Evolutionary conservation across 2,888 invertebrate species (phyloP), one percentile per base, ranked within the genome.

Genomic region (Scaptomyza polygonia): DNA sequence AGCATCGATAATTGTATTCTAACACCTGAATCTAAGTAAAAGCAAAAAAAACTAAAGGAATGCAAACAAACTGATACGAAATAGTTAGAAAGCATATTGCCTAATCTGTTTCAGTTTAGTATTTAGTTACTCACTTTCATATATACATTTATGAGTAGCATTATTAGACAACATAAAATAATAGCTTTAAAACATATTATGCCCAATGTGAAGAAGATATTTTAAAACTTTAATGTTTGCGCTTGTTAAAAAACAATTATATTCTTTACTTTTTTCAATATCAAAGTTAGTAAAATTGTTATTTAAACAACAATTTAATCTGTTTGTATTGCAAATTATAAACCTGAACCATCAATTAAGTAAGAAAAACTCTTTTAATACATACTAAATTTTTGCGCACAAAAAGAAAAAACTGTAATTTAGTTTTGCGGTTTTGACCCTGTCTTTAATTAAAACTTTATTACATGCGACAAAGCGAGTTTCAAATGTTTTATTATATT

Each of bases 1-100:
- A 93, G 93, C 91, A 62, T 55, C 18, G 32, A 9, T 39, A 62
- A 18, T 48, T 43, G 47, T 34, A 52, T 59, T 51, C 49, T 48
- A 54, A 58, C 32, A 32, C 32, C 40, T 42, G 42, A 12, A 21
- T 14, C 25, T 49, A 34, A 34, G 14, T 9, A 29, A 29, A 34
- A 42, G 48, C 61, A 9, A 32, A 40, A 43, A 21, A 9, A 34
- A 27, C 2, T 29, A 12, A 40, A 8, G 16, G 16, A 39, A 32
- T 40, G 21, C 9, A 32, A 25, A 16, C 16, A 47, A 11, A 6
- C 14, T 36, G 14, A n/a, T 5, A 14, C 2, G 14, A 14, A 0
- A 34, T 34, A n/a, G n/a, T n/a, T n/a, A 29, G 5, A 25, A 5
- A 25, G 5, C 56, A 43, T 6, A 16, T 29, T 11, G 16, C 16